Base-by-base conservation (phyloP, 2,888 invertebrate genomes). In the Ophion slaviceki region DNA sequence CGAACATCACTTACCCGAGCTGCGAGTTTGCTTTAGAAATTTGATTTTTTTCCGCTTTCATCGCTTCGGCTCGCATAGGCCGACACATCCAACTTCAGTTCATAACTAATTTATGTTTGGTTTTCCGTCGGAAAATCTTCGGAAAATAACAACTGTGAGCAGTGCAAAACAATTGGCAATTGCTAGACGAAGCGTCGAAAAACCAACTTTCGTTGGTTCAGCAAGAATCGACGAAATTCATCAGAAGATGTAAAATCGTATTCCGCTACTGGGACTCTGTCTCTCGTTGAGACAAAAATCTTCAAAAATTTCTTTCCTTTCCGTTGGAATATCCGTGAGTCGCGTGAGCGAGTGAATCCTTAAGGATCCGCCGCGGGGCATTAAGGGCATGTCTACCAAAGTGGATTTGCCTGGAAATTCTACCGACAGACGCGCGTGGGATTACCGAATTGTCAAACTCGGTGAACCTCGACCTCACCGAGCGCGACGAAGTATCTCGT, bases 241-340 rank as follows among this genome's bases (percentile, higher is more conserved):
- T 76, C 32, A 10, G 2, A n/a, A 11, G n/a, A 28, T 64, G 62
- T n/a, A 67, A 74, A 28, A 74, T 36, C 57, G 66, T 20, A 67
- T 68, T 57, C 17, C 66, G 17, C 59, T 57, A 8, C 14, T 61
- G 28, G 47, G 20, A 28, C 24, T 11, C 17, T 66, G 53, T 77
- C 77, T 11, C 45, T 61, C 78, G 78, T 68, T 78, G 61, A 59
- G 61, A 68, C 62, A 68, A 78, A 68, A 78, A 78, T 78, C 78
- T 59, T 68, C 40, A 59, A 68, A 78, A 61, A 45, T 61, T 28
- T 57, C n/a, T 36, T 77, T 77, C 67, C 28, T 61, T 4, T 14
- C 71, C 53, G 53, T 53, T 53, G 53, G 57, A 71, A 80, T 72
- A 24, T 72, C 64, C 17, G 53, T 40, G 71, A 71, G 53, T 20